Base-by-base conservation (phyloP, 2,113 vertebrate genomes). In the Cygnus buccinator region DNA sequence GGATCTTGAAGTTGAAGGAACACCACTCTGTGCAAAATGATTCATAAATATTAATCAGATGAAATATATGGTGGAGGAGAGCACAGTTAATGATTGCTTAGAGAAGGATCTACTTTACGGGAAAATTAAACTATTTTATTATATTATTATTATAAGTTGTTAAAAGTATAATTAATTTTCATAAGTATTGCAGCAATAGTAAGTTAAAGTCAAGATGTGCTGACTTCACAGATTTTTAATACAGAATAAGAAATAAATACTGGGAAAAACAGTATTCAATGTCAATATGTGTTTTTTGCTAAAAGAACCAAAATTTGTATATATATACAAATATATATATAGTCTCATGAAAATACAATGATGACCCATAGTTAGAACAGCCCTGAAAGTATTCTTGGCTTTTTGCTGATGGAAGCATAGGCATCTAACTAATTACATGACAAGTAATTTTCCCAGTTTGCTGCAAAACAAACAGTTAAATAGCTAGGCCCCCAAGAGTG, bases 81-180 rank as follows among this genome's bases (percentile, higher is more conserved):
- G 31, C 4, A 28, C 13, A 76, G 70, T 84, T 97, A 94, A 95
- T 68, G 62, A 93, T 52, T 93, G 75, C 31, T 84, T 86, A 87
- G 48, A 94, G 63, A 88, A 84, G 15, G 33, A 63, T 23, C 15
- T 52, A 44, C 90, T 96, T 96, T 63, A 83, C 89, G 50, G 10
- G 44, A 76, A 97, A 96, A 88, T 61, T 35, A 80, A 52, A 91
- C 63, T 59, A 58, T 68, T 94, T 96, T 83, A 93, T 92, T 66
- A 46, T 37, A 65, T 81, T 94, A 74, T 79, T 76, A 84, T 61
- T 93, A 8, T n/a, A 96, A 93, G 17, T 35, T 91, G 13, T 93
- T 97, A 87, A 85, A 89, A 76, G 52, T 80, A 50, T 68, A 94
- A 96, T 95, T 96, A 89, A 96, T 97, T 95, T 96, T 95, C 28